Conservation (phyloP, 2,888 invertebrate genomes). For the Ypsolopha scabrella region DNA sequence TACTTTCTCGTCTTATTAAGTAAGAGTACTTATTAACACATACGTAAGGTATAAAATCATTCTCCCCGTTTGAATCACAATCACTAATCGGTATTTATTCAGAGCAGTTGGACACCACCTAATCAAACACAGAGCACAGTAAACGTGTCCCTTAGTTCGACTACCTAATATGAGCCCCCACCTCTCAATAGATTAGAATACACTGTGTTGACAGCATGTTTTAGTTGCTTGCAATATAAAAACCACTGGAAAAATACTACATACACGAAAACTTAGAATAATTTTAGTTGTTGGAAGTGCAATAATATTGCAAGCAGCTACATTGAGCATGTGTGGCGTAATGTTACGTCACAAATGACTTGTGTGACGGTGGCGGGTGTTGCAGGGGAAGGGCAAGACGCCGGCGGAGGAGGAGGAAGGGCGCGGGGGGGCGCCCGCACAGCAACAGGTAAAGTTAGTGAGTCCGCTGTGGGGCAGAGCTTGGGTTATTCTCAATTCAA, state of each 20-base stretch:
- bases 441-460: slow-evolving; percentile 28
- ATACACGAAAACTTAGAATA: no score
- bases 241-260: no score
- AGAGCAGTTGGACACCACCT: not conserved
- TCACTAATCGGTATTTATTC: no score
- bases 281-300: not conserved
- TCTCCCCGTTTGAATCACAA: no score
- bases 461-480: not conserved
- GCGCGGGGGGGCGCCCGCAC: slow-evolving; percentile 15
- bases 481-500: no score
- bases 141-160: not conserved
- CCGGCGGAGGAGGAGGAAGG: slow-evolving; percentile 42
- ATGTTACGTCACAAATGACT: no score
- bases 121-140: not conserved
- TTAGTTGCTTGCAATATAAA: slow-evolving; percentile 30
- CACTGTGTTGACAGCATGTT: slow-evolving; percentile 26
- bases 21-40: no score
- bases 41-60: no score
- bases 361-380: slow-evolving; percentile 50
- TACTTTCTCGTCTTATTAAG: no score
- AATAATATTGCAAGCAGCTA: not conserved
- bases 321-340: slow-evolving; percentile 18
- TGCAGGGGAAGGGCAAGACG: slow-evolving; percentile 59
- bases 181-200: not conserved
- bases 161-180: not conserved